Evolutionary conservation across 37 sponge, comb jelly and placozoan genomes (phyloP).

Genomic region (Agelas oroides): DNA sequence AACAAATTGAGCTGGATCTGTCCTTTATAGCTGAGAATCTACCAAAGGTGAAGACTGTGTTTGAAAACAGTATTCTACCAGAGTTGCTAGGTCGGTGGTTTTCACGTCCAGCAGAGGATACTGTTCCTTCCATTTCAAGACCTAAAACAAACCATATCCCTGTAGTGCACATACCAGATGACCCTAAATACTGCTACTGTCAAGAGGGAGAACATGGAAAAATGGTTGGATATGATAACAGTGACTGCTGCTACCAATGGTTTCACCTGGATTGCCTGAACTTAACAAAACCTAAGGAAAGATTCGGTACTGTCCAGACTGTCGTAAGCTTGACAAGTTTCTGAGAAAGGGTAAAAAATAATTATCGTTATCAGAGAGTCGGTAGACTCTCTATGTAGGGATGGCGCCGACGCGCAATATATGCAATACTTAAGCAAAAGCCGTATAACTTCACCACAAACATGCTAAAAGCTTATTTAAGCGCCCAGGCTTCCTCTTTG

Average conservation of each 20-base stretch:
- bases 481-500: too few species aligned
- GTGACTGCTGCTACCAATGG: conserved; percentile 36
- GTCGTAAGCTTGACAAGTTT: conserved; percentile 36
- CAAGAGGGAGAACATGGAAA: conserved; percentile 38
- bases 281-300: conserved; percentile 3
- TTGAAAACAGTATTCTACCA: conserved; percentile 28
- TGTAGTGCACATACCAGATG: background rate
- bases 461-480: too few species aligned
- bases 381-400: too few species aligned
- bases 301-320: conserved; percentile 73
- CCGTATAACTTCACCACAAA: too few species aligned
- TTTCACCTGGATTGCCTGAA: conserved; percentile 66
- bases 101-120: background rate
- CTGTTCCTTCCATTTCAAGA: background rate
- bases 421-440: too few species aligned
- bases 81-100: conserved; percentile 68
- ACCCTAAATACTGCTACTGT: conserved; percentile 57
- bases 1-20: conserved; percentile 30
- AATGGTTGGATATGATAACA: conserved; percentile 70
- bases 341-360: conserved; percentile 14
- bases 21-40: conserved; percentile 20
- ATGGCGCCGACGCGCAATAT: too few species aligned
- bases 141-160: background rate
- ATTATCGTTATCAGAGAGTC: background rate
- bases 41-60: conserved; percentile 4